Conservation (phyloP, 2,888 invertebrate genomes). For the Pristionchus arcanus region DNA sequence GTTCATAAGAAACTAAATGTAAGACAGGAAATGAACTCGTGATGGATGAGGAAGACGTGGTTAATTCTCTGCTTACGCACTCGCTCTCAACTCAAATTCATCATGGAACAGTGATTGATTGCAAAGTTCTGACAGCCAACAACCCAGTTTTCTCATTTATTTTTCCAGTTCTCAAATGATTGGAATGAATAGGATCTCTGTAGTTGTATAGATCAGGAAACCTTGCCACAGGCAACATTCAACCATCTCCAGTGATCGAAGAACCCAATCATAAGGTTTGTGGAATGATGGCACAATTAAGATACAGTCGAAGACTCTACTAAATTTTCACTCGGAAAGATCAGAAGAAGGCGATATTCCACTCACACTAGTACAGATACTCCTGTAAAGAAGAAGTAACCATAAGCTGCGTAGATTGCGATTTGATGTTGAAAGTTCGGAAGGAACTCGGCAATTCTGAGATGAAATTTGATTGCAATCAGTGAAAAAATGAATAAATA, state of each 20-base stretch:
- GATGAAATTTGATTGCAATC: slow-evolving; percentile 45
- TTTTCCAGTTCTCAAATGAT: neutral
- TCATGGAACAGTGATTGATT: slow-evolving; percentile 16
- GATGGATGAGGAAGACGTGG: neutral
- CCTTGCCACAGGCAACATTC: neutral
- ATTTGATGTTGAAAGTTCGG: slow-evolving; percentile 73
- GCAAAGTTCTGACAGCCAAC: neutral
- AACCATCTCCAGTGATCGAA: neutral
- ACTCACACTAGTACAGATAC: slow-evolving; percentile 77
- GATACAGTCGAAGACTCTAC: too few species aligned
- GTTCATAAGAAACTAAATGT: neutral
- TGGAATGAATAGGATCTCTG: neutral
- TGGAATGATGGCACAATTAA: too few species aligned
- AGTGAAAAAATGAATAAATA: slow-evolving; percentile 44
- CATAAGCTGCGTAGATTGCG: slow-evolving; percentile 70
- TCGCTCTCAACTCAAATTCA: neutral
- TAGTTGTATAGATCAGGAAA: neutral
- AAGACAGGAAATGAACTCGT: neutral
- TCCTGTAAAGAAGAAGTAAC: slow-evolving; percentile 78
- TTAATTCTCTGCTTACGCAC: slow-evolving; percentile 1
- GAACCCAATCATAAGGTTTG: neutral
- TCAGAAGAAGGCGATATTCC: neutral
- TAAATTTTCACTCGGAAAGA: too few species aligned
- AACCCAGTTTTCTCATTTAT: neutral
- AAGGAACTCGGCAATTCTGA: slow-evolving; percentile 74